Percentiles rank a stretch among this genome's conserved stretches.
phyloP scores from a whole-genome alignment of 2,113 vertebrate genomes.

The Clupea harengus region DNA sequence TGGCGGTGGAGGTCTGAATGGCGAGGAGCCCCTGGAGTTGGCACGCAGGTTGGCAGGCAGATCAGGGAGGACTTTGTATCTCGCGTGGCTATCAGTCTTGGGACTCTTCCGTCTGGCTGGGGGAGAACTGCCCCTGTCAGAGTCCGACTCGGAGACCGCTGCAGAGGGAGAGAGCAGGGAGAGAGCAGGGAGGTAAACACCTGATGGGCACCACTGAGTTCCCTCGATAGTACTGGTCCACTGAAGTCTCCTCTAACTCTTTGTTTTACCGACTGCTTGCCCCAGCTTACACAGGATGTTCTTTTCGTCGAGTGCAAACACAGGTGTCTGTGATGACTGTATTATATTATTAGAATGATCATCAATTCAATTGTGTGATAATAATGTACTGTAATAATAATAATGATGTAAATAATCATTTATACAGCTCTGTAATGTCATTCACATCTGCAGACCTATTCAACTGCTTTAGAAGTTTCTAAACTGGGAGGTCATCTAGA shows the following conservation, averaged over 20 bases:
- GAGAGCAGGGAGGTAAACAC: not conserved
- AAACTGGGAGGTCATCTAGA: not conserved
- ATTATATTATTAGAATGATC: not conserved
- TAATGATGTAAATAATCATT: not conserved
- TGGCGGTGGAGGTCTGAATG: slow-evolving; percentile 60
- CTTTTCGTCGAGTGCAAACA: not conserved
- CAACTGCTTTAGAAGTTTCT: not conserved
- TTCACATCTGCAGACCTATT: not conserved
- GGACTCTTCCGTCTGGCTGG: slow-evolving; percentile 52
- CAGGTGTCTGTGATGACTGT: not conserved
- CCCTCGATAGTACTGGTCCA: not conserved
- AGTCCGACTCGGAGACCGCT: slow-evolving; percentile 69
- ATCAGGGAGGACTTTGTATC: slow-evolving; percentile 75
- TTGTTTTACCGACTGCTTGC: not conserved
- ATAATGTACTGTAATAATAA: not conserved
- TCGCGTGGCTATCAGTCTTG: slow-evolving; percentile 47
- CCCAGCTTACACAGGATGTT: not conserved
- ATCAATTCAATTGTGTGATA: not conserved
- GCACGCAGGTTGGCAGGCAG: slow-evolving; percentile 56
- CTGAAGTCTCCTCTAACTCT: not conserved
- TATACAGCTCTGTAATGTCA: not conserved
- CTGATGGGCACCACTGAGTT: not conserved
- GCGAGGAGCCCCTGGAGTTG: slow-evolving; percentile 59
- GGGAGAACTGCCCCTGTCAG: slow-evolving; percentile 65
- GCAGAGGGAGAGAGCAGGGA: not conserved